Percentiles rank a stretch among this genome's conserved stretches.
These are phyloP conservation scores for Petrocephalus zakoni DNA, from an alignment of 2,113 vertebrate genomes.

Conservation along the genomic window DNA sequence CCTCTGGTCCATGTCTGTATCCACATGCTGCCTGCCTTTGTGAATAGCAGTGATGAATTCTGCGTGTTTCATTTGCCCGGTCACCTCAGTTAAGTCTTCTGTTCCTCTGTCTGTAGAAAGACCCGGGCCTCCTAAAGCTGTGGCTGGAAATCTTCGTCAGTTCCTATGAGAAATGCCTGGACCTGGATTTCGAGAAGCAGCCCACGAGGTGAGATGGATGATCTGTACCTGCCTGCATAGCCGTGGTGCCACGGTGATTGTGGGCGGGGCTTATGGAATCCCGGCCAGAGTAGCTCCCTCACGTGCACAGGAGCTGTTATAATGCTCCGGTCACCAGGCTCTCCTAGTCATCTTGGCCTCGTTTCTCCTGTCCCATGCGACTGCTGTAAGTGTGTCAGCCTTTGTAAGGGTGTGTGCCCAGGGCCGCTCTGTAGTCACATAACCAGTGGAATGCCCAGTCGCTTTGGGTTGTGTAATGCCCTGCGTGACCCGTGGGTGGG, in stretches of 20 bases:
- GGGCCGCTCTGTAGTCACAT: constrained; percentile 33
- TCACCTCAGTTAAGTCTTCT: background rate
- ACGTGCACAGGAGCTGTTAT: background rate
- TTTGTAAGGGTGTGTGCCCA: constrained; percentile 2
- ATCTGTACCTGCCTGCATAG: background rate
- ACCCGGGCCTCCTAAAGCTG: constrained; percentile 91
- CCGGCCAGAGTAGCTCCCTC: background rate
- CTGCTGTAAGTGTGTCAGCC: background rate
- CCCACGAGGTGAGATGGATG: constrained; percentile 75
- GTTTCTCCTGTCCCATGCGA: background rate
- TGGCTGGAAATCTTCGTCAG: constrained; percentile 96
- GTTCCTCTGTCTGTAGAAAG: constrained; percentile 69
- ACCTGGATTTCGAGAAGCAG: constrained; percentile 94
- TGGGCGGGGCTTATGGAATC: background rate
- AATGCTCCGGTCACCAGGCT: background rate
- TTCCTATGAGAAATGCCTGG: constrained; percentile 88
- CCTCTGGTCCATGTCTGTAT: background rate
- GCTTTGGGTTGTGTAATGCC: constrained; percentile 32
- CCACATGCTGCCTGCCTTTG: background rate
- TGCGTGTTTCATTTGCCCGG: background rate
- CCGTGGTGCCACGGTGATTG: background rate
- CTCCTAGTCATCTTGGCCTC: background rate
- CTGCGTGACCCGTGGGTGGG: background rate
- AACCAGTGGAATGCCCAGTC: constrained; percentile 28
- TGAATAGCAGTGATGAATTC: background rate